Evolutionary conservation across 2,113 vertebrate genomes (phyloP), one percentile per base, ranked within the genome.

Genomic region (Scytalopus superciliaris): DNA sequence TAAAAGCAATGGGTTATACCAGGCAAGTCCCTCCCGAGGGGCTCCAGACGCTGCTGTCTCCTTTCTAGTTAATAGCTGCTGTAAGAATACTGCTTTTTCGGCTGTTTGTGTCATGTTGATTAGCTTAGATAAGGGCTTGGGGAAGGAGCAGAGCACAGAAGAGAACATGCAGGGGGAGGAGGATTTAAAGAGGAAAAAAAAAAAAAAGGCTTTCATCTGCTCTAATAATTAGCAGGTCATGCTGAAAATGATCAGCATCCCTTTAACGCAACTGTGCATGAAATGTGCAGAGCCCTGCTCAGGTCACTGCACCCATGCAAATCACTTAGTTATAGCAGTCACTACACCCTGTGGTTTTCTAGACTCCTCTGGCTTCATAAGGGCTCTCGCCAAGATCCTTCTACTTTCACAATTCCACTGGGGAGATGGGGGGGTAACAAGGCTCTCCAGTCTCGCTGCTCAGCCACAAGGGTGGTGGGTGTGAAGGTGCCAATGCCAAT

Each of bases 191-290:
- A 57, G 44, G 7, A 2, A 3, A 9, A 19, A 7, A 33, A 33
- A 49, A 56, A 69, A 35, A 69, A 66, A 40, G 9, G 30, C 87
- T 95, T 96, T 95, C 84, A 96, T 93, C 55, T 96, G 90, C 70
- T 96, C 85, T 91, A 92, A 59, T 93, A 96, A 96, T 95, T 95
- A 95, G 95, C 92, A 96, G 94, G 95, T 93, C 96, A 96, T 55
- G 67, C 91, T 94, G 93, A 91, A 95, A 95, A 60, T 66, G 47
- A 93, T 96, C 87, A 95, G 82, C 94, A 96, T 91, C 95, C 67
- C 94, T 95, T 90, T 45, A 92, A 90, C n/a, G 86, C 92, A 88
- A 92, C 92, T 83, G 92, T 45, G 95, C 94, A 80, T 85, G 72
- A 94, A 94, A 90, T n/a, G 89, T 19, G 76, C 80, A 72, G 73